Percentiles rank a stretch among this genome's conserved stretches.
Evolutionary conservation across 1,140 invertebrate genomes (phyloP).

Genomic region (Vanessa atalanta): DNA sequence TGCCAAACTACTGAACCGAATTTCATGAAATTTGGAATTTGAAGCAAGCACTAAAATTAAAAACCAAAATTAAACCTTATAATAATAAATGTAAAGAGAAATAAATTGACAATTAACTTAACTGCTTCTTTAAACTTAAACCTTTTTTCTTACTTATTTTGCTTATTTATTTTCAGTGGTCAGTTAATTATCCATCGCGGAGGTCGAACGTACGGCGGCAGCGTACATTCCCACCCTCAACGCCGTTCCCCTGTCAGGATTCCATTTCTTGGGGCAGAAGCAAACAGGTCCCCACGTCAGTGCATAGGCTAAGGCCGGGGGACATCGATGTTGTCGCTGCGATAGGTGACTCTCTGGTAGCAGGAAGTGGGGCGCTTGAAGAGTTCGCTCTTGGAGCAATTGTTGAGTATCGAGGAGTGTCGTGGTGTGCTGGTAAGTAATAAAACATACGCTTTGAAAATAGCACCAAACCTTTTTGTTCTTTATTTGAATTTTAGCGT

Average conservation of each 20-base stretch:
- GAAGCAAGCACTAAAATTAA: too few species aligned
- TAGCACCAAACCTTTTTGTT: neutral
- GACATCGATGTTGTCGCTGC: constrained; percentile 90
- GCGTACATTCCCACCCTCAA: constrained; percentile 55
- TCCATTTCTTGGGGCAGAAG: constrained; percentile 59
- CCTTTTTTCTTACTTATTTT: neutral
- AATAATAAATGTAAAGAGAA: too few species aligned
- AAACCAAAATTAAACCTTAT: too few species aligned
- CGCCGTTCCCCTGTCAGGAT: constrained; percentile 65
- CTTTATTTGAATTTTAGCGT: neutral
- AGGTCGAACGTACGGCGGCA: constrained; percentile 69
- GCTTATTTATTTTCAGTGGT: constrained; percentile 56
- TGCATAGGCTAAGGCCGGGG: constrained; percentile 83
- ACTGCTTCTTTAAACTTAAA: too few species aligned
- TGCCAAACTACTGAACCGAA: too few species aligned
- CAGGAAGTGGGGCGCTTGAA: constrained; percentile 88
- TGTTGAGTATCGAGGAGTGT: constrained; percentile 88
- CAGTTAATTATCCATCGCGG: constrained; percentile 61
- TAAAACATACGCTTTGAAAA: neutral
- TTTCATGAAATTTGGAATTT: too few species aligned
- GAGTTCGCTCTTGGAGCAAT: constrained; percentile 87
- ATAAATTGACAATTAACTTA: too few species aligned
- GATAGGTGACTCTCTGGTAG: constrained; percentile 89
- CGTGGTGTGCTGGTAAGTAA: constrained; percentile 85
- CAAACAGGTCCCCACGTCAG: constrained; percentile 57